Evolutionary conservation across 2,888 invertebrate species (phyloP), one percentile per base, ranked within the genome.

Genomic region (Entomobrya multifasciata): DNA sequence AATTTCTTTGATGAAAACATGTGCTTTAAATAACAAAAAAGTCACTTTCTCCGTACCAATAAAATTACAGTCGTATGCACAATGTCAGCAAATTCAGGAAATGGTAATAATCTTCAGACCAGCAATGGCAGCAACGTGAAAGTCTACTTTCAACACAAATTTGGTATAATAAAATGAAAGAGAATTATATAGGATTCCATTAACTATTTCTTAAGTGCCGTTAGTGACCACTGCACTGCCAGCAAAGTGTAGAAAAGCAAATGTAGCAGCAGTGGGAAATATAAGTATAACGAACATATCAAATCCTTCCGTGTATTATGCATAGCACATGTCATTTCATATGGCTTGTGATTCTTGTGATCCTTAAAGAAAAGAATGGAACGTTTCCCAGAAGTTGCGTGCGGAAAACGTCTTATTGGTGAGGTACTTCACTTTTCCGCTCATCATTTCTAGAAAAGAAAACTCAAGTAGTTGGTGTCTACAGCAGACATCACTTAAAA

Each of bases 401-500:
- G 77, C 55, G 15, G 22, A 10, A 67, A 77, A 41, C 15, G 36
- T 20, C 60, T 77, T 60, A 60, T 57, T 77, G 44, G 44, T 60
- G 57, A 13, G n/a, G n/a, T n/a, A n/a, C n/a, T n/a, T n/a, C 44
- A 67, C 44, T 67, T 41, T 20, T 44, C 22, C 57, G 22, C 36
- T 60, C 60, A 77, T 44, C 77, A 41, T 60, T 60, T 77, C 25
- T 22, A 25, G 20, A 60, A 77, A 44, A 60, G n/a, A 77, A 77
- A 20, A 25, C 27, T 77, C 41, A 57, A 60, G 60, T 60, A 55
- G 22, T 8, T 62, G 36, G 78, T 78, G 78, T 78, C 78, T 65
- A 78, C 78, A 62, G 65, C 78, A 78, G 78, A 78, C 49, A 62
- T 78, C 62, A 65, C 78, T 78, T 78, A 67, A 41, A 17, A 74